Evolutionary conservation across 2,888 invertebrate species (phyloP).

Genomic region (Panopea generosa): DNA sequence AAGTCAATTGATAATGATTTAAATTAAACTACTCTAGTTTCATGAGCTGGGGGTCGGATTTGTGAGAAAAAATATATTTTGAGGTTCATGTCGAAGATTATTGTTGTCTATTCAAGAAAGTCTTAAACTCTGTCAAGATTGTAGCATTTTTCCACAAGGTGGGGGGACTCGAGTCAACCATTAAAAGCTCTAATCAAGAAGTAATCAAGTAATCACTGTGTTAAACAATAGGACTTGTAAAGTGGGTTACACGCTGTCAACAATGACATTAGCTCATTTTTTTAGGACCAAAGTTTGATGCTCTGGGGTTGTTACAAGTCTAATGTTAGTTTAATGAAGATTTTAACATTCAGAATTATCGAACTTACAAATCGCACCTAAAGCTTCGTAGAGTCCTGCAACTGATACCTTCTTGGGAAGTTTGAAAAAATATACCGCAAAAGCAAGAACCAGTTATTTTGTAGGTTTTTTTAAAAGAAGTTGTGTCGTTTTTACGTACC

Average conservation of each 20-base stretch:
- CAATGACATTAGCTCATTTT: slow-evolving; percentile 47
- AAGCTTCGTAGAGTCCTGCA: too few species aligned
- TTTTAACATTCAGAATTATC: slow-evolving; percentile 12
- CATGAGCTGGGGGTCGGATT: slow-evolving; percentile 38
- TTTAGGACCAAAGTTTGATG: slow-evolving; percentile 51
- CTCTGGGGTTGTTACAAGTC: slow-evolving; percentile 10
- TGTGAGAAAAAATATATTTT: slow-evolving; percentile 14
- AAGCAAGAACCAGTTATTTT: too few species aligned
- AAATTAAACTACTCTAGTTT: slow-evolving; percentile 30
- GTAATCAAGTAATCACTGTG: slow-evolving; percentile 41
- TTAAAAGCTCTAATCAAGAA: slow-evolving; percentile 30
- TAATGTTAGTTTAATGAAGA: slow-evolving; percentile 20
- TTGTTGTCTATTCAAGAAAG: slow-evolving; percentile 53
- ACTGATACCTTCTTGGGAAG: too few species aligned
- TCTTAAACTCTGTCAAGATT: slow-evolving; percentile 21
- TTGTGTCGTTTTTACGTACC: too few species aligned
- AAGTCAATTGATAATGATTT: slow-evolving; percentile 8
- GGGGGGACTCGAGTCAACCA: slow-evolving; percentile 31
- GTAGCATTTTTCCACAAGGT: slow-evolving; percentile 10
- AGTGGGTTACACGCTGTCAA: slow-evolving; percentile 40
- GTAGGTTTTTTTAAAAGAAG: too few species aligned
- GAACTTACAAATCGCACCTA: slow-evolving; percentile 18
- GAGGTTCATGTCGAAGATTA: neutral
- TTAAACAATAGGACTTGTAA: slow-evolving; percentile 43
- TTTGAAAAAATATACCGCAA: too few species aligned